Evolutionary conservation across 2,113 vertebrate species (phyloP).

Genomic region (Herpetotheres cachinnans): DNA sequence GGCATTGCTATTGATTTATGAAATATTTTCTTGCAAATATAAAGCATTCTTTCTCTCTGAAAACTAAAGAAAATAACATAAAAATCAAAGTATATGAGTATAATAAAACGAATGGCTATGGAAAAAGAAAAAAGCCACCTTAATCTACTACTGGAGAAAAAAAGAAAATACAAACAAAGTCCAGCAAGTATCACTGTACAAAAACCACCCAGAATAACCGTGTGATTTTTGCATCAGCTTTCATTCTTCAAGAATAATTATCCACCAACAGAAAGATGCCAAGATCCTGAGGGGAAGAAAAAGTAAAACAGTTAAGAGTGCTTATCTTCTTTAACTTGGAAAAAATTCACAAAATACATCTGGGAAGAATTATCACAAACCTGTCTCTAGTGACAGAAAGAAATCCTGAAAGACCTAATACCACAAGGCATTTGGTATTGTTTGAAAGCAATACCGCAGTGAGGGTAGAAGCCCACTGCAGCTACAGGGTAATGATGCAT

Average conservation of each 20-base stretch:
- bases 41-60: conserved; percentile 67
- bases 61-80: conserved; percentile 58
- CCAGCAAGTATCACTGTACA: conserved; percentile 31
- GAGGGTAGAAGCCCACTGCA: too few relatives aligned
- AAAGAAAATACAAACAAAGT: conserved; percentile 12
- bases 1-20: conserved; percentile 54
- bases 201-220: conserved; percentile 53
- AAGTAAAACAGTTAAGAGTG: neutral
- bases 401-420: neutral
- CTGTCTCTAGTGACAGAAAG: neutral
- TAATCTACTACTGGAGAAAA: conserved; percentile 38
- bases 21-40: conserved; percentile 77
- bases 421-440: neutral
- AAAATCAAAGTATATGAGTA: conserved; percentile 18
- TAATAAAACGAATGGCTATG: conserved; percentile 21
- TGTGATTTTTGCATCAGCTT: neutral
- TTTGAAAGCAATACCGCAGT: too few relatives aligned
- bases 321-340: neutral
- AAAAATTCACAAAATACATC: neutral
- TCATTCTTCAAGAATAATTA: too few relatives aligned
- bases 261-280: too few relatives aligned
- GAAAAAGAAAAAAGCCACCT: neutral
- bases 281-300: neutral
- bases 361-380: neutral
- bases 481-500: accelerated